Evolutionary conservation across 2,113 vertebrate genomes (phyloP), one percentile per base, ranked within the genome.

Genomic region (Sclerurus mexicanus): DNA sequence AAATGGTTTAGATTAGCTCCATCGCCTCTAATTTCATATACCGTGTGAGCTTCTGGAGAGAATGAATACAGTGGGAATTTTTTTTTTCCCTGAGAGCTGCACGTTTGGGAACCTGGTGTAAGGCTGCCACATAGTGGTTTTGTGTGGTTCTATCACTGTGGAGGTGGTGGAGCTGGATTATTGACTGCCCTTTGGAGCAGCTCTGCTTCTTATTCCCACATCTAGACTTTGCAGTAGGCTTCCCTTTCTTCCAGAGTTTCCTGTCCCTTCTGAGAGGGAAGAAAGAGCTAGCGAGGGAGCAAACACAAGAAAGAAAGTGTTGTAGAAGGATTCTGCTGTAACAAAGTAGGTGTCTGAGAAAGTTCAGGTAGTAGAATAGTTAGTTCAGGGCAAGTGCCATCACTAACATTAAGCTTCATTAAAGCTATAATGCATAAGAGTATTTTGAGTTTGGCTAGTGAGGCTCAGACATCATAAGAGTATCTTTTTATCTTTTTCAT

Each of bases 41-140:
- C 22, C 8, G 16, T 31, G 6, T 66, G 35, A 63, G 17, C 24
- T 39, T 78, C 74, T 60, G 33, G n/a, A 28, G n/a, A 50, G 24
- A 52, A 20, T 13, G 19, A 56, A 4, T 72, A 12, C 13, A 6
- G 20, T 8, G 15, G 23, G 31, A 37, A 22, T 22, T 39, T 3
- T 58, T 7, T 60, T 7, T 25, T 33, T 46, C 27, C 10, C 16
- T 9, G 24, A 6, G 31, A 56, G 14, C 25, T 53, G 18, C 6
- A 6, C 6, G 1, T 52, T 63, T 76, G 15, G 40, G 24, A 50
- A 30, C n/a, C 9, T 69, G 75, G 52, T 81, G 40, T 73, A 40
- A 95, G 79, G 68, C 83, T 90, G 95, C 96, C 96, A 95, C 40
- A 95, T 95, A 77, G 82, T 92, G 96, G 56, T 40, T 52, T 15